phyloP scores from a whole-genome alignment of 2,797 vertebrate genomes.

The Enteromius afrohamiltoni region DNA sequence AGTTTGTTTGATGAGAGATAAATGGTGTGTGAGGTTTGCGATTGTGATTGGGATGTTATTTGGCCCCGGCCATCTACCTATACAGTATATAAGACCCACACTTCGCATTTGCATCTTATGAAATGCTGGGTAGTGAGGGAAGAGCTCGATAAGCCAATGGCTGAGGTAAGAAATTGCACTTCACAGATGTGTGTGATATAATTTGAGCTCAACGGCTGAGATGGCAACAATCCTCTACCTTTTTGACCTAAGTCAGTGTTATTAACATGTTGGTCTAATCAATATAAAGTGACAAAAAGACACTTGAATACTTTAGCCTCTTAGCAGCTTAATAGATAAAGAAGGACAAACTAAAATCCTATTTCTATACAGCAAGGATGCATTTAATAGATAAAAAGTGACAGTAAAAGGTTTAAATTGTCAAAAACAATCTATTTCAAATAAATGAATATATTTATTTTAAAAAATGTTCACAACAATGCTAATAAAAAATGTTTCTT shows the following conservation, averaged over 20 bases:
- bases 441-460: not conserved
- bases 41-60: conserved; percentile 53
- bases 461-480: not conserved
- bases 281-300: conserved; percentile 6
- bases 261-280: conserved; percentile 27
- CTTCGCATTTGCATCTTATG: conserved; percentile 53
- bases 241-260: not conserved
- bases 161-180: not conserved
- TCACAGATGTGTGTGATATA: not conserved
- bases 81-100: conserved; percentile 52
- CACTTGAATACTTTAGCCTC: conserved; percentile 34
- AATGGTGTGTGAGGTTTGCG: conserved; percentile 53
- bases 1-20: conserved; percentile 61
- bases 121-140: not conserved
- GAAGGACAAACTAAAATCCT: not conserved
- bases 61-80: conserved; percentile 53
- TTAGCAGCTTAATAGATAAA: conserved; percentile 30
- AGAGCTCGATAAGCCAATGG: not conserved
- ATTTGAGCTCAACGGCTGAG: not conserved
- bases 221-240: not conserved
- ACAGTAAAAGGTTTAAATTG: not conserved
- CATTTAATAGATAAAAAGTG: not conserved
- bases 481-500: not conserved
- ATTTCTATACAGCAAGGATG: conserved; percentile 6
- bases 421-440: not conserved